Base-by-base conservation (phyloP, 1,140 invertebrate species). In the Liolophura sinensis region DNA sequence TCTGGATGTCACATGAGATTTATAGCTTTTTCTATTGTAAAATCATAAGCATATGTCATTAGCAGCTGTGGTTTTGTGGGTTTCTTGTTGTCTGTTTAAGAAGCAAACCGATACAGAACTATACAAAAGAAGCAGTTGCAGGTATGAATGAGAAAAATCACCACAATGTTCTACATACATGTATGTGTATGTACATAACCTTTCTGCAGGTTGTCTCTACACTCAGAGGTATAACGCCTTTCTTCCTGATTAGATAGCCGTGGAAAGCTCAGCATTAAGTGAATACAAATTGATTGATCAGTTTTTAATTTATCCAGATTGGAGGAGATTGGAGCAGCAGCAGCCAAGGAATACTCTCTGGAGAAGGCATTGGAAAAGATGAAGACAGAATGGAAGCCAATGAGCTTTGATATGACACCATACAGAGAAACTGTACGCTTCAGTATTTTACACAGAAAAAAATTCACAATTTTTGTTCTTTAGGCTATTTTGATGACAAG, bases 381-480 rank as follows among this genome's bases (percentile, higher is more conserved):
- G 85, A 84, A 84, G 69, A 67, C 75, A 63, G 85, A 86, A 72
- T 86, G 85, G 85, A 78, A 84, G 62, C 80, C 83, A 40, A 76
- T 84, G 66, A 60, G 51, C 18, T 86, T 86, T 80, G 82, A 85
- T 54, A 73, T 85, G 59, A 73, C 83, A 57, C 69, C 77, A 49
- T 95, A 91, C 84, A 88, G 91, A 85, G 86, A 87, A 69, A 82
- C 85, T 11, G 85, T 86, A 73, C 80, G 77, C 78, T 16, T 11
- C 84, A 62, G 66, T 57, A 25, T 16, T 69, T 64, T 40, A 25
- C n/a, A n/a, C n/a, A n/a, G n/a, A n/a, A n/a, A n/a, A n/a, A n/a
- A n/a, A n/a, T n/a, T 65, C 47, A 1, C 18, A n/a, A 25, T 27
- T 61, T 64, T 73, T 60, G 25, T 24, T 51, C 9, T 22, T 60